Evolutionary conservation across 2,113 vertebrate species (phyloP).

Genomic region (Hydrolagus affinis): DNA sequence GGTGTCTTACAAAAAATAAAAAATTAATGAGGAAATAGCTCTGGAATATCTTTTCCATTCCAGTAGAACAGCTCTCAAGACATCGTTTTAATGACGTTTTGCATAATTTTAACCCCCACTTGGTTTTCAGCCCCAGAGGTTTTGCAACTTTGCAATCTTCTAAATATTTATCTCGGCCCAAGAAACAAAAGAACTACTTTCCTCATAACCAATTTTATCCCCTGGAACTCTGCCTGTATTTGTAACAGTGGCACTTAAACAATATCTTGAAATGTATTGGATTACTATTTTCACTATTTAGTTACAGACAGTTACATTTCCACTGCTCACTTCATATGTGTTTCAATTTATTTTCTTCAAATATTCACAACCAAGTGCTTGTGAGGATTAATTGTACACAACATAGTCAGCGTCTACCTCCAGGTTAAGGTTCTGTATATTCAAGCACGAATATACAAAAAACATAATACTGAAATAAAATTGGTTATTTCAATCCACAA

Average conservation of each 20-base stretch:
- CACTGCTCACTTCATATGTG: too few relatives aligned
- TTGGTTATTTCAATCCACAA: too few relatives aligned
- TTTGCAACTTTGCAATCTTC: background rate
- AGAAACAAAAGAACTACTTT: background rate
- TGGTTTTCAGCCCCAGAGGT: background rate
- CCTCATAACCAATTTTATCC: background rate
- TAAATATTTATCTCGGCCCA: background rate
- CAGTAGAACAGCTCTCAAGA: background rate
- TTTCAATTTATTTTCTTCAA: too few relatives aligned
- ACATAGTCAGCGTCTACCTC: too few relatives aligned
- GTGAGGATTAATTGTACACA: too few relatives aligned
- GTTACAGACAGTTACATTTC: background rate
- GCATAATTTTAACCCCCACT: background rate
- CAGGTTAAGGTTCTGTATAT: too few relatives aligned
- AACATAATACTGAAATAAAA: too few relatives aligned
- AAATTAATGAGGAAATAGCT: background rate
- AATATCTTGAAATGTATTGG: background rate
- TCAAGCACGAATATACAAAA: too few relatives aligned
- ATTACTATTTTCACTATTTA: background rate
- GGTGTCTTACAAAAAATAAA: too few relatives aligned
- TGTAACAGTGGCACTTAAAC: background rate
- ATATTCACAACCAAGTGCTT: too few relatives aligned
- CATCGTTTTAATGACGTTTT: background rate
- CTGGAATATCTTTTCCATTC: background rate
- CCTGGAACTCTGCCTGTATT: background rate